Evolutionary conservation across 2,113 vertebrate species (phyloP).

Genomic region (Colaptes auratus): DNA sequence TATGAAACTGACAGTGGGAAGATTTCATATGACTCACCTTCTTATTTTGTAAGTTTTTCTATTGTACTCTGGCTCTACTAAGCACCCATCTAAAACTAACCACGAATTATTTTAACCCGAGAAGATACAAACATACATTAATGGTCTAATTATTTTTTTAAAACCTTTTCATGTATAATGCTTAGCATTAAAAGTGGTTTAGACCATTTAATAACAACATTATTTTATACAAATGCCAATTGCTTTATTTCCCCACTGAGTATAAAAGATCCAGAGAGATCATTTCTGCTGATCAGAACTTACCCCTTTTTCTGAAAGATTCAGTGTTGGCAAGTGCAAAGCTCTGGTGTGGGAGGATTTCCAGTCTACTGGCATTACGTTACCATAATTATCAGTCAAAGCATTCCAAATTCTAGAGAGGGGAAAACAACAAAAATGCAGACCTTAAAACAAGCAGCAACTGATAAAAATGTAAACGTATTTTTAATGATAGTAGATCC

Average conservation of each 20-base stretch:
- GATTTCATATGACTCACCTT: not conserved
- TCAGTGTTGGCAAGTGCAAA: conserved; percentile 91
- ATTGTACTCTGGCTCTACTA: not conserved
- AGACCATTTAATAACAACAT: not conserved
- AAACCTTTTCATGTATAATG: not conserved
- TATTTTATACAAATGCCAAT: not conserved
- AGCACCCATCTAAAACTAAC: not conserved
- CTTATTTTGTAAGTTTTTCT: not conserved
- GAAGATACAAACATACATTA: not conserved
- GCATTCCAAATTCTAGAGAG: conserved; percentile 93
- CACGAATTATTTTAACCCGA: not conserved
- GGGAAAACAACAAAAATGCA: conserved; percentile 7
- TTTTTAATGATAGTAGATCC: not conserved
- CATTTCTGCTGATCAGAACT: conserved; percentile 41
- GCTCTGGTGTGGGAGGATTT: conserved; percentile 92
- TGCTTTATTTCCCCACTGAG: not conserved
- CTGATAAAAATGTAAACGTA: not conserved
- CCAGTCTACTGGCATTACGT: conserved; percentile 98
- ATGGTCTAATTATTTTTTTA: not conserved
- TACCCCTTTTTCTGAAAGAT: conserved; percentile 89
- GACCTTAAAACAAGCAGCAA: not conserved
- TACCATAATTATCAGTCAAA: conserved; percentile 95
- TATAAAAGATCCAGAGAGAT: not conserved
- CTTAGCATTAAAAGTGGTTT: not conserved
- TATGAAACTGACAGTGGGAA: not conserved